Evolutionary conservation across 2,113 vertebrate species (phyloP).

Genomic region (Nothocercus nigrocapillus): DNA sequence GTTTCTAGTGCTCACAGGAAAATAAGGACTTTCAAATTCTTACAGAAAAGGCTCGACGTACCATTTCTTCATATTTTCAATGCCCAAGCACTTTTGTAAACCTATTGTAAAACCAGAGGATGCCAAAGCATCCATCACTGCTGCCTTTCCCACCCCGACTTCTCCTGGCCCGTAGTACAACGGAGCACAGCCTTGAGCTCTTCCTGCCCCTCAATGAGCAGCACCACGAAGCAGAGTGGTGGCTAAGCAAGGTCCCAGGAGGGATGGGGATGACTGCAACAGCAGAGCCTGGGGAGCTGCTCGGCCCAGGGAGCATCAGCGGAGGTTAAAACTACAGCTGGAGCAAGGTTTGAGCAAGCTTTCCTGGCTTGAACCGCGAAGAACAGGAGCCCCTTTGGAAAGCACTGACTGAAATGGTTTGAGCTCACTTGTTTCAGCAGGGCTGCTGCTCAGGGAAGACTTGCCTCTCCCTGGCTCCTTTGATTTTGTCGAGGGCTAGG

Average conservation of each 20-base stretch:
- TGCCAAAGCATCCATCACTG: no score
- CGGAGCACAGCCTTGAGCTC: not conserved
- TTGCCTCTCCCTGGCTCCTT: rapidly evolving
- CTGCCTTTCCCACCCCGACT: not conserved
- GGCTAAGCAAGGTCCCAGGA: not conserved
- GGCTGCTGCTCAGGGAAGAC: not conserved
- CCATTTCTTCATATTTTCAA: not conserved
- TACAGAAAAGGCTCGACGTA: not conserved
- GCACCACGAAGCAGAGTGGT: not conserved
- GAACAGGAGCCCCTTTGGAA: not conserved
- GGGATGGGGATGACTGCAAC: not conserved
- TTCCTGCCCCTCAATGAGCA: not conserved
- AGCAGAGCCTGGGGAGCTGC: not conserved
- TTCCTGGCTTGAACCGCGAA: not conserved
- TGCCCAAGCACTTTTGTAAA: not conserved
- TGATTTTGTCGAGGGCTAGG: not conserved
- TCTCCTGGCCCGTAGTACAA: not conserved
- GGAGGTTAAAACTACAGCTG: not conserved
- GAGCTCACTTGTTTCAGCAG: not conserved
- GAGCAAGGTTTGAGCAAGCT: not conserved
- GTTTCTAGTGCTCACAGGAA: rapidly evolving
- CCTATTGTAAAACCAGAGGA: not conserved
- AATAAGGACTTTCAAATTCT: not conserved
- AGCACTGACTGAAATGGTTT: not conserved
- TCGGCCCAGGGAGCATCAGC: rapidly evolving